phyloP scores from a whole-genome alignment of 2,888 invertebrate genomes.

The Cremastinae sp. region DNA sequence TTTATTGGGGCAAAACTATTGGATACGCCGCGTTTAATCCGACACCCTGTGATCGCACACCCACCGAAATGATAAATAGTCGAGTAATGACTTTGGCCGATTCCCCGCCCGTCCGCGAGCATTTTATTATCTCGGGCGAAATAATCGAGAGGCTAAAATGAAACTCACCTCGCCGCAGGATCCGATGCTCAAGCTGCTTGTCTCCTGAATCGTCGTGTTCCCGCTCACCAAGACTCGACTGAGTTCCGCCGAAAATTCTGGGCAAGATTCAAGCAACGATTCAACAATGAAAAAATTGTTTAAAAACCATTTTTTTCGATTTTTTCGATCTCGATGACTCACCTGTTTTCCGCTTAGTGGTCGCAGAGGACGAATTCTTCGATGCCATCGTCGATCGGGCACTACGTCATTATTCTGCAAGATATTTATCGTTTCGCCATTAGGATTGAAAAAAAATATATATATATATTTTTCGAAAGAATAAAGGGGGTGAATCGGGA shows the following conservation, averaged over 20 bases:
- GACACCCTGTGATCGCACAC: slow-evolving; percentile 13
- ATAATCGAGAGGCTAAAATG: background rate
- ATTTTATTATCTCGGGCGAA: too few relatives aligned
- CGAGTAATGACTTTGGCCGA: slow-evolving; percentile 54
- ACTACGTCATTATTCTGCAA: slow-evolving; percentile 75
- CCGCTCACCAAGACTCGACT: slow-evolving; percentile 69
- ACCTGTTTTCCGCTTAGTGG: slow-evolving; percentile 74
- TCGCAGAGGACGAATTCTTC: slow-evolving; percentile 68
- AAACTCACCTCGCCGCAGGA: slow-evolving; percentile 64
- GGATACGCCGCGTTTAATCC: slow-evolving; percentile 44
- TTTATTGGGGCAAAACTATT: slow-evolving; percentile 45
- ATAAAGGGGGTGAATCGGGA: background rate
- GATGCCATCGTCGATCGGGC: slow-evolving; percentile 70
- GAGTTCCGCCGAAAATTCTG: slow-evolving; percentile 71
- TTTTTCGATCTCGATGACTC: slow-evolving; percentile 17
- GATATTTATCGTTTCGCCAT: too few relatives aligned
- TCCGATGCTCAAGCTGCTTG: slow-evolving; percentile 61
- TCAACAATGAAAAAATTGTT: background rate
- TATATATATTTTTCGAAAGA: background rate
- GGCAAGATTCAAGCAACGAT: too few relatives aligned
- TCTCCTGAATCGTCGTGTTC: slow-evolving; percentile 66
- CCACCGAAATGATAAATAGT: slow-evolving; percentile 51
- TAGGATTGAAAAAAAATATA: slow-evolving; percentile 1
- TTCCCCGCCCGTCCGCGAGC: background rate
- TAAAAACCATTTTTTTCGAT: slow-evolving; percentile 11